phyloP scores from a whole-genome alignment of 2,888 invertebrate genomes.

The Parnassius glacialis region DNA sequence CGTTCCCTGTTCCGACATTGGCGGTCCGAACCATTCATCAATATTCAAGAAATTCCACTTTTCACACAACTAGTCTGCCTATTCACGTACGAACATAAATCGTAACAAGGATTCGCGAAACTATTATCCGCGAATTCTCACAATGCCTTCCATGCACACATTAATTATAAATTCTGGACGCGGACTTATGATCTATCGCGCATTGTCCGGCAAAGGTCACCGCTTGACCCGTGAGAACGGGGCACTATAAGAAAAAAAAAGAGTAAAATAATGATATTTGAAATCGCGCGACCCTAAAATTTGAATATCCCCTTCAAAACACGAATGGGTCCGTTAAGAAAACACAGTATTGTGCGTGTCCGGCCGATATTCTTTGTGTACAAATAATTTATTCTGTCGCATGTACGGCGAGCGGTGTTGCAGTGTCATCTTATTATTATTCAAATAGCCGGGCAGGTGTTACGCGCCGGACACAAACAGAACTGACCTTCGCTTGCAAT shows the following conservation, averaged over 20 bases:
- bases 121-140: slow-evolving; percentile 67
- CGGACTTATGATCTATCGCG: slow-evolving; percentile 56
- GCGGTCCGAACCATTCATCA: slow-evolving; percentile 52
- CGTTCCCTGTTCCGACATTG: slow-evolving; percentile 32
- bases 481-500: slow-evolving; percentile 60
- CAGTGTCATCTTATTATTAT: slow-evolving; percentile 70
- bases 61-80: slow-evolving; percentile 54
- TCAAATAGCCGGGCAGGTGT: slow-evolving; percentile 65
- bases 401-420: slow-evolving; percentile 47
- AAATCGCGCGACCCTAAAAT: slow-evolving; percentile 73
- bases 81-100: slow-evolving; percentile 58
- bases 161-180: slow-evolving; percentile 77
- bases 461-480: slow-evolving; percentile 51
- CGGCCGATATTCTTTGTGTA: slow-evolving; percentile 54
- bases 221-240: slow-evolving; percentile 78
- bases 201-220: slow-evolving; percentile 71
- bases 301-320: slow-evolving; percentile 70
- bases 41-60: slow-evolving; percentile 78
- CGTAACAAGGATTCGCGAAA: slow-evolving; percentile 53
- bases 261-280: slow-evolving; percentile 53
- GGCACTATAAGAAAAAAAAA: slow-evolving; percentile 43
- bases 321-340: slow-evolving; percentile 55
- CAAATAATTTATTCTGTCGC: slow-evolving; percentile 67
- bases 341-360: slow-evolving; percentile 60
- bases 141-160: slow-evolving; percentile 53